phyloP scores from a whole-genome alignment of 2,113 vertebrate genomes.

The Phoenicopterus ruber region DNA sequence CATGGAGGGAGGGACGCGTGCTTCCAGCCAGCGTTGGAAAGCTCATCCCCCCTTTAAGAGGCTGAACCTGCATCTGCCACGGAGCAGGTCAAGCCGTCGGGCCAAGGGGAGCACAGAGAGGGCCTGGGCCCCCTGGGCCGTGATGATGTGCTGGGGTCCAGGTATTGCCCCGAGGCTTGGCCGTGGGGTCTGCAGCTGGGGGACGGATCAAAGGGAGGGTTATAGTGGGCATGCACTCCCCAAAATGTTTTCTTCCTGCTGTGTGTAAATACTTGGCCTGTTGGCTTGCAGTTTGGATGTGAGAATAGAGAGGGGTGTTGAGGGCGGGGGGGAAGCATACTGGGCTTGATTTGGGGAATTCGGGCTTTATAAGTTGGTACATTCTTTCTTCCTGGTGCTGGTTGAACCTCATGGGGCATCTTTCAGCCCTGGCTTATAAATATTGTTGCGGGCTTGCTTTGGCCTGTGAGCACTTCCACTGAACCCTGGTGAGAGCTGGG shows the following conservation, averaged over 20 bases:
- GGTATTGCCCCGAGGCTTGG: fast-evolving
- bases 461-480: background rate
- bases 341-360: background rate
- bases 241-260: fast-evolving
- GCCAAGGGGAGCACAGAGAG: fast-evolving
- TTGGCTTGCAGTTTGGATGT: background rate
- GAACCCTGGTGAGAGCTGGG: background rate
- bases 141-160: fast-evolving
- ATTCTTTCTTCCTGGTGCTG: background rate
- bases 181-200: background rate
- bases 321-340: fast-evolving
- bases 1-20: fast-evolving
- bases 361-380: fast-evolving
- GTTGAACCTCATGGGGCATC: fast-evolving
- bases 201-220: background rate
- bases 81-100: background rate
- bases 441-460: fast-evolving
- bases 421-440: background rate
- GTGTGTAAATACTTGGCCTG: fast-evolving
- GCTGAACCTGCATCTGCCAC: fast-evolving
- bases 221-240: fast-evolving
- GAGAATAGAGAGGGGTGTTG: fast-evolving
- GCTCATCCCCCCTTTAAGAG: background rate
- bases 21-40: fast-evolving
- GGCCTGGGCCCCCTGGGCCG: fast-evolving